A percentile compares a stretch with the other conserved stretches of the same genome.
phyloP scores from a whole-genome alignment of 2,113 vertebrate genomes.

The Pholis gunnellus region DNA sequence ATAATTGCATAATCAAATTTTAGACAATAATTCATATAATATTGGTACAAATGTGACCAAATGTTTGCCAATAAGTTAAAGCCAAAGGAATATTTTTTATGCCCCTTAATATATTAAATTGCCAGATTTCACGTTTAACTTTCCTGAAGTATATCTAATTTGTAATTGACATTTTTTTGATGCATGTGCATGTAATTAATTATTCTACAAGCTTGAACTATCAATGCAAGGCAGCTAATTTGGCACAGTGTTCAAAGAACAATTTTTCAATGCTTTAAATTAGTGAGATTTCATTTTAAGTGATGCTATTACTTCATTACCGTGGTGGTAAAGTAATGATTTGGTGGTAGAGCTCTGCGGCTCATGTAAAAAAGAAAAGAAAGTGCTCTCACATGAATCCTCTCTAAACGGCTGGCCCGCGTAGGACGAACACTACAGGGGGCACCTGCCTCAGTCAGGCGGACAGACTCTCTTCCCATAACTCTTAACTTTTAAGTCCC shows the following conservation, averaged over 20 bases:
- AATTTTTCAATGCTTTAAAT: not conserved
- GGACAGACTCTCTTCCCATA: constrained; percentile 27
- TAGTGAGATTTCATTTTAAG: not conserved
- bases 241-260: not conserved
- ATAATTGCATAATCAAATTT: constrained; percentile 48
- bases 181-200: not conserved
- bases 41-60: constrained; percentile 17
- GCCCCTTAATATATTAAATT: not conserved
- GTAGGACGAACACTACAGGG: constrained; percentile 36
- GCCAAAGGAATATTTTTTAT: not conserved
- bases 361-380: not conserved
- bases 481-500: constrained; percentile 51
- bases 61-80: constrained; percentile 5
- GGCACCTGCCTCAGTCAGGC: constrained; percentile 40
- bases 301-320: not conserved
- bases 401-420: constrained; percentile 25
- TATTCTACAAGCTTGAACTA: not conserved
- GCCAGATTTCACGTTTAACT: not conserved
- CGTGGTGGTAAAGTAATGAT: not conserved
- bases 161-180: not conserved
- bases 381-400: not conserved
- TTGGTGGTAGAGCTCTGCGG: not conserved
- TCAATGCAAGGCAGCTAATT: not conserved
- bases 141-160: not conserved
- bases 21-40: constrained; percentile 19